Base-by-base conservation (phyloP, 2,113 vertebrate species). In the Nibea albiflora region DNA sequence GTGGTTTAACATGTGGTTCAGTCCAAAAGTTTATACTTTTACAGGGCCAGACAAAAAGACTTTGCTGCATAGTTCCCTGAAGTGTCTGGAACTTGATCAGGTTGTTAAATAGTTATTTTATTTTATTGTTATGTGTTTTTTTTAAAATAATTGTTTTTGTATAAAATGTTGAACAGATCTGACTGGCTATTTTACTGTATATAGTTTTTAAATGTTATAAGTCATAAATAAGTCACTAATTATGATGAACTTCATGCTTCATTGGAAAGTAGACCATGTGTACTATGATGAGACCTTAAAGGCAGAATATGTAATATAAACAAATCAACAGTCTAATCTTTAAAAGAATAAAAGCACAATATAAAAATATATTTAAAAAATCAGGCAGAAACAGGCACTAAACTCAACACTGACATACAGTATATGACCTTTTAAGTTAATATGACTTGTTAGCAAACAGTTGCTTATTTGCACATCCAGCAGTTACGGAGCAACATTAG, bases 401-500 rank as follows among this genome's bases (percentile, higher is more conserved):
- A 62, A 62, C 19, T 62, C 31, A 5, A 9, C 28, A 20, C 1
- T 61, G 31, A 19, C 28, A 12, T 20, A 61, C 35, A 39, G 35
- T 39, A 9, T 35, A 20, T 35, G 8, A 20, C 24, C 15, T 58
- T 11, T 35, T 61, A 11, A 61, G 9, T 61, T 19, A 35, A 35
- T 31, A 9, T 61, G 58, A 35, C 57, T 60, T 60, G 57, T 60
- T 60, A 58, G 56, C 26, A 58, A 58, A 58, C 57, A 35, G 26
- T 17, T 31, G 26, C 58, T 61, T 20, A 61, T 61, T 61, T 20
- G 58, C 9, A 20, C 58, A 39, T 61, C 4, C 17, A 61, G 17
- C 28, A 61, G 28, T 61, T 61, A 35, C 2, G 4, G 10, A n/a
- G 31, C 10, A 42, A 20, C 60, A 62, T 62, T 35, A 35, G 17